phyloP scores from a whole-genome alignment of 2,797 vertebrate genomes.

The Chaetophractus vellerosus region DNA sequence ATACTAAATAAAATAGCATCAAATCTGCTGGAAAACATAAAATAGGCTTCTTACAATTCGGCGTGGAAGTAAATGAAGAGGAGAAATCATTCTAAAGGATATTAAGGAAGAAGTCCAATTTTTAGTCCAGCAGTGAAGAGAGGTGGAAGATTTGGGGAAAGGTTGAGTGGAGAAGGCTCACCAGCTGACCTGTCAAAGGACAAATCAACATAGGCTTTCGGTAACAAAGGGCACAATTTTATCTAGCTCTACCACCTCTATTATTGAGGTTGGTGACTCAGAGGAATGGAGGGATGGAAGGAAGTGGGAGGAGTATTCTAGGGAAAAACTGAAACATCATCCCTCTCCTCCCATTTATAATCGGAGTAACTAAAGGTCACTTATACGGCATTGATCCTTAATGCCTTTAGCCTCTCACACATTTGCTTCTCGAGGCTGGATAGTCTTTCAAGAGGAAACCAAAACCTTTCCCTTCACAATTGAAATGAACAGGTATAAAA shows the following conservation, averaged over 20 bases:
- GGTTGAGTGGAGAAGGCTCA: not conserved
- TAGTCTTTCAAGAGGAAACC: conserved; percentile 47
- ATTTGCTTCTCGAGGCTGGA: not conserved
- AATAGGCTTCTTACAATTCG: not conserved
- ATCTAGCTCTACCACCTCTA: too few species aligned
- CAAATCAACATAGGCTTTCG: not conserved
- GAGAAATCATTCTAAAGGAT: not conserved
- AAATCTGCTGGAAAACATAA: conserved; percentile 24
- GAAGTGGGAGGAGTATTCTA: not conserved
- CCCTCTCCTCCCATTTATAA: not conserved
- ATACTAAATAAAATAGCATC: conserved; percentile 40
- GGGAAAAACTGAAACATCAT: not conserved
- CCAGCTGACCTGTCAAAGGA: not conserved
- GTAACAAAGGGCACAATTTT: not conserved
- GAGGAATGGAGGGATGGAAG: too few species aligned
- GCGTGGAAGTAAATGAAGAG: conserved; percentile 5
- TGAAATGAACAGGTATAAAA: conserved; percentile 18
- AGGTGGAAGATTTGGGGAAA: not conserved
- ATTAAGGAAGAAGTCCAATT: not conserved
- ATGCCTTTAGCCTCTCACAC: not conserved
- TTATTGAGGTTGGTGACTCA: not conserved
- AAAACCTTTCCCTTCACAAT: not conserved
- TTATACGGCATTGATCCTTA: not conserved
- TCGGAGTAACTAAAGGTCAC: not conserved
- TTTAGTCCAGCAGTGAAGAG: not conserved